Evolutionary conservation across 2,888 invertebrate species (phyloP), one percentile per base, ranked within the genome.

Genomic region (Dasypogon diadema): DNA sequence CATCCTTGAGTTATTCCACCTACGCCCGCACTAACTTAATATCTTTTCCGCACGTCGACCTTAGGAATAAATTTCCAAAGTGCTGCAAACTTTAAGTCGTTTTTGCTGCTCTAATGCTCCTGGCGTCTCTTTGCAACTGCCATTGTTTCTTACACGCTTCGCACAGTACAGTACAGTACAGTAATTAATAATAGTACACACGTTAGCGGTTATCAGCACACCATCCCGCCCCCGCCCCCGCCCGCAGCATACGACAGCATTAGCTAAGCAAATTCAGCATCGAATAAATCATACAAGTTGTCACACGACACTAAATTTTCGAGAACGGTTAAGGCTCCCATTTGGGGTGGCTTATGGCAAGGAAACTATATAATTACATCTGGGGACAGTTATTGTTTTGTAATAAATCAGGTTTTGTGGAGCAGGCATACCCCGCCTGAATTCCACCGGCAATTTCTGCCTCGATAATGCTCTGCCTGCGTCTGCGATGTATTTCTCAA

Each of bases 151-250:
- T 8, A 30, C 30, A 30, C 8, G 8, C 30, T 30, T 8, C 3
- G 30, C 8, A n/a, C n/a, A n/a, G n/a, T n/a, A n/a, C n/a, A n/a
- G n/a, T n/a, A n/a, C n/a, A n/a, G n/a, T n/a, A n/a, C n/a, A 58
- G 58, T 58, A 58, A 58, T 58, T 58, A 58, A 58, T 58, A 26
- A 58, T 16, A 58, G n/a, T 58, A 58, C 58, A 58, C 58, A 58
- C 58, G 26, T 34, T 58, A 30, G 58, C 58, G 58, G 58, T 58
- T 58, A 58, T 58, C 30, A 58, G 30, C 58, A 58, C 26, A 14
- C 26, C 24, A n/a, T n/a, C 16, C 26, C 26, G 16, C 30, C 58
- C 26, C 6, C 6, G 14, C 10, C 56, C 26, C 16, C 5, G n/a
- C 58, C 34, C 26, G 18, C 10, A 18, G 54, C 30, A 30, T 30